Conservation (phyloP, 1,140 invertebrate species). For the Dendroctonus ponderosae region DNA sequence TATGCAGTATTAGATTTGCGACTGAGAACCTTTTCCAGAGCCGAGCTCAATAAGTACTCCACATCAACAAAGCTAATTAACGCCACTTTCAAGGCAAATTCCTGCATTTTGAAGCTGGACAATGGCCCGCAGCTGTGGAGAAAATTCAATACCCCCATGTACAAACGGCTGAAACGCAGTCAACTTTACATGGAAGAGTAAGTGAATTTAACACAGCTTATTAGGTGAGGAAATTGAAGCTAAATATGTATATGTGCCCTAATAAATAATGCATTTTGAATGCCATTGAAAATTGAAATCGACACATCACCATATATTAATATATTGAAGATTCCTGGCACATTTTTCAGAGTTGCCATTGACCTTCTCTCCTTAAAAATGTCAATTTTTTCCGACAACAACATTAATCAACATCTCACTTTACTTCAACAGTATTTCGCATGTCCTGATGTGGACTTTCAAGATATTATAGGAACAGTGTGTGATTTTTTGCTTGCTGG, state of each 20-base stretch:
- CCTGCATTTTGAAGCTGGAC: conserved; percentile 70
- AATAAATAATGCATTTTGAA: not conserved
- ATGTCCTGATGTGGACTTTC: conserved; percentile 65
- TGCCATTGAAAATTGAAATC: too few species aligned
- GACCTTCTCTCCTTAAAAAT: conserved; percentile 65
- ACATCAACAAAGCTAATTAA: conserved; percentile 67
- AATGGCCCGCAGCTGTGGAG: conserved; percentile 73
- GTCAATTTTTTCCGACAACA: conserved; percentile 51
- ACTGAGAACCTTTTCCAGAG: conserved; percentile 62
- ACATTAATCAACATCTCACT: conserved; percentile 45
- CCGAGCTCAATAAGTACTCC: conserved; percentile 60
- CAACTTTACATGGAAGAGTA: conserved; percentile 77
- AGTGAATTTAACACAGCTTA: conserved; percentile 28
- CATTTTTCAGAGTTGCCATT: conserved; percentile 60
- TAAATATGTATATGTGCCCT: conserved; percentile 9
- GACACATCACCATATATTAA: too few species aligned
- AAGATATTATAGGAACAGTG: conserved; percentile 77
- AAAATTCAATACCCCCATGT: conserved; percentile 69
- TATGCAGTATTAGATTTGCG: conserved; percentile 65
- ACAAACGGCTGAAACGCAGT: conserved; percentile 65
- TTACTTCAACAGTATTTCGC: conserved; percentile 67
- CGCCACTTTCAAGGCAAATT: conserved; percentile 70
- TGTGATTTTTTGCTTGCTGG: conserved; percentile 83
- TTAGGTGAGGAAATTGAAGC: too few species aligned
- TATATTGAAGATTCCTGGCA: too few species aligned